A percentile compares a stretch with the other conserved stretches of the same genome.
These are phyloP conservation scores for Tupaia tana DNA, from an alignment of 2,113 vertebrate genomes.

Conservation along the genomic window DNA sequence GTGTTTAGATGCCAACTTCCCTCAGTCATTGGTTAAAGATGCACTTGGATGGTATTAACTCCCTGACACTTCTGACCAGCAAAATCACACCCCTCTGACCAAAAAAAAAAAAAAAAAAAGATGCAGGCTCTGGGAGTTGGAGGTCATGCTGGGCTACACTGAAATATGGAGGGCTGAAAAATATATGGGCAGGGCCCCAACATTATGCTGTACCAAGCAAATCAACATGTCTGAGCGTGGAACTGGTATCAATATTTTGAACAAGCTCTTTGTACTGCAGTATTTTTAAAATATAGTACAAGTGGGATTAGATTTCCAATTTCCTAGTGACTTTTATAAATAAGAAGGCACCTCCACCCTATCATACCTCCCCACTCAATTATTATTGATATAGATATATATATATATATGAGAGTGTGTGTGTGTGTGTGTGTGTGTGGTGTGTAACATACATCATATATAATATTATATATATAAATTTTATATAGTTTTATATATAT, in stretches of 20 bases:
- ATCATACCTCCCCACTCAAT: not conserved
- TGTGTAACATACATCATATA: no score
- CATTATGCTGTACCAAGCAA: conserved; percentile 11
- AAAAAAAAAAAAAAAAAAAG: conserved; percentile 50
- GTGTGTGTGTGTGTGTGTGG: no score
- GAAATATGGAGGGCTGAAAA: conserved; percentile 24
- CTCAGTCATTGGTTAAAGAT: conserved; percentile 3
- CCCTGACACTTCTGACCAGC: not conserved
- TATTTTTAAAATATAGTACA: conserved; percentile 38
- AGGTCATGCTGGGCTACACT: not conserved
- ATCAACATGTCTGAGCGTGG: not conserved
- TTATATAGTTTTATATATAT: no score
- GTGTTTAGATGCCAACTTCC: not conserved
- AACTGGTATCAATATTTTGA: conserved; percentile 37
- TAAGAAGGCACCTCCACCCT: conserved; percentile 28
- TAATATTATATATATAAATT: no score
- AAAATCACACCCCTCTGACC: not conserved
- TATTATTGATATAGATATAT: no score
- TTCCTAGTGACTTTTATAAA: conserved; percentile 55
- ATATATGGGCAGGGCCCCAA: not conserved
- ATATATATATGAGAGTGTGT: no score
- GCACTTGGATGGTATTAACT: not conserved
- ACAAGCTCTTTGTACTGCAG: not conserved
- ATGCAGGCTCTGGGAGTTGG: not conserved
- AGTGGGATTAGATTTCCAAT: conserved; percentile 37